Conservation (phyloP, 2,888 invertebrate species). For the Petrolisthes manimaculis region DNA sequence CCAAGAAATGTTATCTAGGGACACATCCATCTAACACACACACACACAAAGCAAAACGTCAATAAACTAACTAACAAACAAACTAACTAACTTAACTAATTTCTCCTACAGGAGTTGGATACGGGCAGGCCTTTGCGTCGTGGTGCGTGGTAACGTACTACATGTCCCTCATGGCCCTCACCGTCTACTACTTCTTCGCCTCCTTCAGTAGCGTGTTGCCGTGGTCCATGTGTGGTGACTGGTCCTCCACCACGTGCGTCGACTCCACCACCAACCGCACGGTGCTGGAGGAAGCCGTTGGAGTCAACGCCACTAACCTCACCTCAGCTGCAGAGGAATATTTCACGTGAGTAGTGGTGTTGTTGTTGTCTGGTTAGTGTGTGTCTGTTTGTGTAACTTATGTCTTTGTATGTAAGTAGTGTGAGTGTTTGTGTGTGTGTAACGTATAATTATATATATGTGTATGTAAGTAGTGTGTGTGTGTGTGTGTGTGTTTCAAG, state of each 20-base stretch:
- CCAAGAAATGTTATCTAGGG: too few relatives aligned
- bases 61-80: not conserved
- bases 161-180: conserved; percentile 80
- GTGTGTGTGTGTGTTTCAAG: too few relatives aligned
- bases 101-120: conserved; percentile 70
- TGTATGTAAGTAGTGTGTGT: too few relatives aligned
- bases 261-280: conserved; percentile 23
- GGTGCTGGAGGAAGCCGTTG: not conserved
- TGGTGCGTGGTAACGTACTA: conserved; percentile 81
- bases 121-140: conserved; percentile 71
- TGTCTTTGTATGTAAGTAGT: too few relatives aligned
- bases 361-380: too few relatives aligned
- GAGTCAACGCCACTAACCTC: conserved; percentile 10
- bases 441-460: too few relatives aligned
- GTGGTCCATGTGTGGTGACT: conserved; percentile 77
- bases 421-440: too few relatives aligned
- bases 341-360: conserved; percentile 50
- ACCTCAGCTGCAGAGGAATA: conserved; percentile 34
- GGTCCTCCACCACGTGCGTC: conserved; percentile 35
- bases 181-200: conserved; percentile 79
- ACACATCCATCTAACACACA: not conserved
- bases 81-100: not conserved
- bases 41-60: too few relatives aligned
- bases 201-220: conserved; percentile 80
- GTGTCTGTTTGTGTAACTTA: too few relatives aligned